These are phyloP conservation scores for Hydriomena furcata DNA, from an alignment of 2,888 invertebrate genomes.

Conservation along the genomic window DNA sequence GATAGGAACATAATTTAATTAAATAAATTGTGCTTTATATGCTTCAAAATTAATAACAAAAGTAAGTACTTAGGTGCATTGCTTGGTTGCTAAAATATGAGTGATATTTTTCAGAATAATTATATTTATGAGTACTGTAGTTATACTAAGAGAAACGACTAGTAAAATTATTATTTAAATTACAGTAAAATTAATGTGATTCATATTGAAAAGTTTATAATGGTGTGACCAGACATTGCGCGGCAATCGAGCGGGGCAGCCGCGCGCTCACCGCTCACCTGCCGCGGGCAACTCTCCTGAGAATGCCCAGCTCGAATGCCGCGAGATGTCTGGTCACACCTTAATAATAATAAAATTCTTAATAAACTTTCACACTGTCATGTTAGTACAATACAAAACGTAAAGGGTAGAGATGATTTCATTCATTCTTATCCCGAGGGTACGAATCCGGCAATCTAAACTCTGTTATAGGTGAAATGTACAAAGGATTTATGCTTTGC, in stretches of 20 bases:
- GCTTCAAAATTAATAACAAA: no score
- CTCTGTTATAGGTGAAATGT: slow-evolving; percentile 83
- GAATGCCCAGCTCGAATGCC: no score
- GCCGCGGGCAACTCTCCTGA: no score
- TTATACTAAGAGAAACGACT: slow-evolving; percentile 16
- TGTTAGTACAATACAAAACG: slow-evolving; percentile 3
- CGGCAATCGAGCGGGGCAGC: no score
- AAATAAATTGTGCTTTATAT: not conserved
- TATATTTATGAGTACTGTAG: not conserved
- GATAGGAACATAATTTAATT: slow-evolving; percentile 20
- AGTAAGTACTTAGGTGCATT: slow-evolving; percentile 4
- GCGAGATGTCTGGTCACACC: no score
- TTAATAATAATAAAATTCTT: no score
- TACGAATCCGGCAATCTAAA: slow-evolving; percentile 81
- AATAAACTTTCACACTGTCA: slow-evolving; percentile 4
- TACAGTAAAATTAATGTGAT: not conserved
- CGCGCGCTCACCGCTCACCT: no score
- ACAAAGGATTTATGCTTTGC: slow-evolving; percentile 84
- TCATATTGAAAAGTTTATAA: no score
- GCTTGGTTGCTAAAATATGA: no score
- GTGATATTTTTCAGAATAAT: no score
- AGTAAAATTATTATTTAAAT: slow-evolving; percentile 6
- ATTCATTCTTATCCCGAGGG: slow-evolving; percentile 70
- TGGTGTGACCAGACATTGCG: no score
- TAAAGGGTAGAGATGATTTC: not conserved